Evolutionary conservation across 2,113 vertebrate species (phyloP).

Genomic region (Oostethus manadensis): DNA sequence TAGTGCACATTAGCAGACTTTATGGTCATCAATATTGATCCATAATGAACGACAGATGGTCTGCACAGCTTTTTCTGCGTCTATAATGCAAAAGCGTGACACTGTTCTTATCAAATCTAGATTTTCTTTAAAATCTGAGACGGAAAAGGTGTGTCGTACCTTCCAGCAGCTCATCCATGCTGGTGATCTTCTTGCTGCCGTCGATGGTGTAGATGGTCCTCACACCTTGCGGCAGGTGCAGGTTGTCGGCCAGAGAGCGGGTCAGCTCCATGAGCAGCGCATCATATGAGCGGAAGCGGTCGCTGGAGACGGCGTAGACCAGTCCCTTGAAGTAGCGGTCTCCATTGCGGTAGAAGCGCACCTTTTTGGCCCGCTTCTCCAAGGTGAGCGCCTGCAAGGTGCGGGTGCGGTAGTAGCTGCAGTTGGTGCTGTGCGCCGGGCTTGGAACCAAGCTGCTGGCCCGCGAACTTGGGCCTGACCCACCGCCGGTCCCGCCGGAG

Average conservation of each 20-base stretch:
- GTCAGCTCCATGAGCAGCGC: constrained; percentile 91
- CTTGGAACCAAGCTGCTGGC: constrained; percentile 92
- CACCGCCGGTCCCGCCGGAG: constrained; percentile 54
- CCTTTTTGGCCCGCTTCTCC: constrained; percentile 93
- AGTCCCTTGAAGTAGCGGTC: constrained; percentile 97
- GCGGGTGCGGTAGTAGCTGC: constrained; percentile 95
- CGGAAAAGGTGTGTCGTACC: constrained; percentile 59
- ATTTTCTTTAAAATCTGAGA: too few relatives aligned
- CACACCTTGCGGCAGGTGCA: constrained; percentile 93
- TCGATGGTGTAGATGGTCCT: constrained; percentile 90
- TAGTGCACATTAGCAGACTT: constrained; percentile 39
- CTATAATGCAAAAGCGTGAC: too few relatives aligned
- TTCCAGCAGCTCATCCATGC: constrained; percentile 90
- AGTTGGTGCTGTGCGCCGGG: constrained; percentile 96
- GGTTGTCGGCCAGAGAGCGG: constrained; percentile 84
- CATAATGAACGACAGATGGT: constrained; percentile 21
- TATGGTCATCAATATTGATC: constrained; percentile 46
- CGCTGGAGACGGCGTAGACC: constrained; percentile 87
- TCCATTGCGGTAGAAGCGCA: constrained; percentile 94
- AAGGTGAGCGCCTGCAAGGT: constrained; percentile 96
- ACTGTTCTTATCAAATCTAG: too few relatives aligned
- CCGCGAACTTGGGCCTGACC: constrained; percentile 73
- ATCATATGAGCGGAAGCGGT: constrained; percentile 89
- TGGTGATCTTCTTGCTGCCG: constrained; percentile 83
- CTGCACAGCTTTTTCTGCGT: constrained; percentile 1